Base-by-base conservation (phyloP, 1,140 invertebrate genomes). In the Trachymyrmex septentrionalis region DNA sequence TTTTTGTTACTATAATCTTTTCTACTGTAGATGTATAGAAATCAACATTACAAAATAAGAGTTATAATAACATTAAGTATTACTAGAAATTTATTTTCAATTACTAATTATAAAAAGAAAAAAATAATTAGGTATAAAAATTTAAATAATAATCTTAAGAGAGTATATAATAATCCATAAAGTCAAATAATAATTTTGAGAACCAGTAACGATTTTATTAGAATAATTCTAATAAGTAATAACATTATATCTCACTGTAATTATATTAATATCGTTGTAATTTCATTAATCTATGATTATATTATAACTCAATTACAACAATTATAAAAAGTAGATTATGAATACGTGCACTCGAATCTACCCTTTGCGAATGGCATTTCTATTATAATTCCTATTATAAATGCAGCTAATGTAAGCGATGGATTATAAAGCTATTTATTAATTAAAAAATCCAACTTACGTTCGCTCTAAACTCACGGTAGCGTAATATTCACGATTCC, bases 381-480 rank as follows among this genome's bases (percentile, higher is more conserved):
- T 34, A 34, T 67, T 67, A 67, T 44, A 48, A 67, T 67, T 44
- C 38, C 3, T 21, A 1, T 44, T 38, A 66, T n/a, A 34, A 34
- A 34, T 4, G 19, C 16, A 19, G 9, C 0, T 67, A 50, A 50
- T 50, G 6, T 50, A 2, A 48, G 5, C n/a, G 9, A 63, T 14
- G 3, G 34, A 6, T 67, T 44, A 69, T 24, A 14, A 24, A 50
- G 6, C 38, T 27, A 14, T 66, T 53, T 53, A 21, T 80, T 80
- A 44, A 69, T 69, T 50, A 24, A 69, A 53, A 55, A 55, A 71
- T 81, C 19, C 34, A 81, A 82, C 80, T 82, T 82, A 82, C 80
- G 67, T 73, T 82, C n/a, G 38, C 4, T 84, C 55, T 82, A 9
- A 24, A 50, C 19, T 61, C 55, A 27, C 30, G 50, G 21, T 27